Base-by-base conservation (phyloP, 2,888 invertebrate genomes). In the Papilio demoleus region DNA sequence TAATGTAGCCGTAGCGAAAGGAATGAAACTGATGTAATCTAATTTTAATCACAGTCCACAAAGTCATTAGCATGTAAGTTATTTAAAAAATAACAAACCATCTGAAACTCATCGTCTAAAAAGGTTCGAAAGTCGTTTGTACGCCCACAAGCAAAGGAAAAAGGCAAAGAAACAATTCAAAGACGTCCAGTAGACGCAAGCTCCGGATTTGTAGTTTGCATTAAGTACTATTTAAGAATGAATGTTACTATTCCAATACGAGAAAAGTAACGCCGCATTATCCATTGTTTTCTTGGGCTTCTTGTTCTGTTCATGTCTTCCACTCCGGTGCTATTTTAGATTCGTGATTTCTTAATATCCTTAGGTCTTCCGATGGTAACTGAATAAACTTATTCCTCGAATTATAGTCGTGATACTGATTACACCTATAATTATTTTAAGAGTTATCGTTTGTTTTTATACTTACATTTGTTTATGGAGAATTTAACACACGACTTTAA, bases 281-380 rank as follows among this genome's bases (percentile, higher is more conserved):
- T 74, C 80, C 81, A 85, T 87, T 86, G 84, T 81, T 73, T 83
- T 80, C 75, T 78, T 77, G 76, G 76, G 74, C 76, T 81, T 84
- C 79, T 76, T 83, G 77, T 82, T 82, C 79, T 80, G 80, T 80
- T 84, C 79, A 74, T 81, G 79, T 76, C 79, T 80, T 73, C 75
- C 74, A 77, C 76, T 80, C 81, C 81, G 81, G 77, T 74, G 81
- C 86, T 88, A 88, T 88, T 90, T 88, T 82, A 84, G 82, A 85
- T 85, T 85, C 86, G 83, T 88, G 88, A 88, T 88, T 86, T 87
- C 85, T 87, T 86, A 86, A 88, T 87, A 85, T 85, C 81, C 81
- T 85, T 86, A 73, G 80, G 83, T 81, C 79, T 82, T 83, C 80
- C 77, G 78, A 81, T 83, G 73, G 79, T 80, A 79, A 77, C 80